phyloP scores from a whole-genome alignment of 2,888 invertebrate genomes.

The Caenorhabditis zanzibari region DNA sequence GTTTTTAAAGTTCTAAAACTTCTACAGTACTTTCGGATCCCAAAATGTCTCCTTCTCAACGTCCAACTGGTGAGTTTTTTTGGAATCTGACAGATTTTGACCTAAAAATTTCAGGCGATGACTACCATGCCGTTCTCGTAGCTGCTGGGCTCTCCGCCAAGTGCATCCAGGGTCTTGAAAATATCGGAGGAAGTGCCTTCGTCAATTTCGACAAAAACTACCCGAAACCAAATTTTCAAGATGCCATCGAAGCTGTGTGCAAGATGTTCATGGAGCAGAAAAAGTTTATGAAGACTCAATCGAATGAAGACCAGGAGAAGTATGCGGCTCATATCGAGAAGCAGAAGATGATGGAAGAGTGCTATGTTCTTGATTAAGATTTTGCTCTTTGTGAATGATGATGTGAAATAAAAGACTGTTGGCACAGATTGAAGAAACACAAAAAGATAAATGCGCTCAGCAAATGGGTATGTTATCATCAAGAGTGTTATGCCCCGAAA shows the following conservation, averaged over 20 bases:
- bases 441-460: conserved; percentile 51
- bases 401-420: no score
- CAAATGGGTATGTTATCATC: conserved; percentile 61
- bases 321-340: conserved; percentile 5
- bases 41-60: no score
- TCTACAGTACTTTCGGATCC: no score
- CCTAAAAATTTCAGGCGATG: not conserved
- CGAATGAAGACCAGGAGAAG: conserved; percentile 5
- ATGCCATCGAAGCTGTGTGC: conserved; percentile 1
- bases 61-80: no score
- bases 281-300: conserved; percentile 1
- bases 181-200: not conserved
- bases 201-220: not conserved
- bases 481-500: conserved; percentile 63
- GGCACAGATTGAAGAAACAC: no score
- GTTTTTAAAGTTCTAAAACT: no score
- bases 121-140: not conserved
- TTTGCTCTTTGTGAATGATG: no score
- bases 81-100: no score
- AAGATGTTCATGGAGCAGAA: not conserved
- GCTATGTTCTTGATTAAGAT: not conserved
- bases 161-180: not conserved
- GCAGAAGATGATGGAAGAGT: not conserved
- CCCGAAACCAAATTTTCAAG: not conserved
- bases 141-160: not conserved